These are phyloP conservation scores for Coelinius sp. DNA, from an alignment of 2,888 invertebrate genomes.

Conservation along the genomic window DNA sequence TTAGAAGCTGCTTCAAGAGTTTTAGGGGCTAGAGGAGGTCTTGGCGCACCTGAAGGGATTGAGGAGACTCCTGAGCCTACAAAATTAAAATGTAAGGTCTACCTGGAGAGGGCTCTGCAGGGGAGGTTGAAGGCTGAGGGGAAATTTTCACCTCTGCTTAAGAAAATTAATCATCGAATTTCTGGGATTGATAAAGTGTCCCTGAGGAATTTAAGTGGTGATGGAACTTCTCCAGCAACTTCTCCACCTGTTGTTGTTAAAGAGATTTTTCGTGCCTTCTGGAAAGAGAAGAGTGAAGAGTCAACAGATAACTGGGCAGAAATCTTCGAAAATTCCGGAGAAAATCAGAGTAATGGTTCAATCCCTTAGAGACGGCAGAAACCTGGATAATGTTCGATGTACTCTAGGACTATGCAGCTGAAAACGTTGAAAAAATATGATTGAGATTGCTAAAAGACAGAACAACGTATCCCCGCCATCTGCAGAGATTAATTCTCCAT, in stretches of 20 bases:
- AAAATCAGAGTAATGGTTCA: not conserved
- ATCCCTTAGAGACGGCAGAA: not conserved
- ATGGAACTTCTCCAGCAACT: not conserved
- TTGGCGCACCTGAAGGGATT: not conserved
- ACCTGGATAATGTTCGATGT: not conserved
- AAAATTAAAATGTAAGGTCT: constrained; percentile 63
- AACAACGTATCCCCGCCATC: not conserved
- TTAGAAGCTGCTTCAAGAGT: too few relatives aligned
- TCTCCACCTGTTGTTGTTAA: not conserved
- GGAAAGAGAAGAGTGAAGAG: not conserved
- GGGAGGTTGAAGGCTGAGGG: constrained; percentile 47
- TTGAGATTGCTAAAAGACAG: not conserved
- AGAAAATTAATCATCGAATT: not conserved
- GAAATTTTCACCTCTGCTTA: constrained; percentile 11
- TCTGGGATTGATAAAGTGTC: too few relatives aligned
- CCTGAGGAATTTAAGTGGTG: not conserved
- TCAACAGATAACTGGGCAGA: too few relatives aligned
- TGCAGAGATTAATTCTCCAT: not conserved
- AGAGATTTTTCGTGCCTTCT: not conserved
- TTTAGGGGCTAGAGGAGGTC: too few relatives aligned
- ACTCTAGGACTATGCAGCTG: not conserved
- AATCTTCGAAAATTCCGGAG: not conserved
- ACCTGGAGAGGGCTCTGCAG: constrained; percentile 59
- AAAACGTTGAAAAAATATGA: not conserved
- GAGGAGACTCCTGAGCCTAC: constrained; percentile 42